Percentiles rank a stretch among this genome's conserved stretches.
phyloP scores from a whole-genome alignment of 2,113 vertebrate genomes.

The Tor tambroides region DNA sequence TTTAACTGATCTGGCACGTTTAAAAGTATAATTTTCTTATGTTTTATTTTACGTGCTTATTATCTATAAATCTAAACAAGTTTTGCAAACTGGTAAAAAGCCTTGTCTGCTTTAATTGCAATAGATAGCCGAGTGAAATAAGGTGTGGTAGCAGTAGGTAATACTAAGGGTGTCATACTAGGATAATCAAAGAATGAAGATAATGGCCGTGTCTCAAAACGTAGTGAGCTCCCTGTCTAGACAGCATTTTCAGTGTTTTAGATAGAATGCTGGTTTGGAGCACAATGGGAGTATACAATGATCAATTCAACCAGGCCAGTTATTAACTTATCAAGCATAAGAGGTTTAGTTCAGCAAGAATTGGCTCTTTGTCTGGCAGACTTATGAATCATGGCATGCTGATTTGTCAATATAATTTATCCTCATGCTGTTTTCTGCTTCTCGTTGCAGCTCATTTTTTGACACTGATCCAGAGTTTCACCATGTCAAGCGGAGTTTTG shows the following conservation, averaged over 20 bases:
- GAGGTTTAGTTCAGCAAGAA: constrained; percentile 32
- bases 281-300: constrained; percentile 7
- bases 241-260: neutral
- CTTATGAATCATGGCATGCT: neutral
- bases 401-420: constrained; percentile 32
- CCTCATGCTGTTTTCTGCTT: constrained; percentile 30
- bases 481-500: constrained; percentile 67
- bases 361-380: constrained; percentile 20
- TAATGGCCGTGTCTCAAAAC: neutral
- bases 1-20: neutral
- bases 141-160: neutral
- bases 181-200: neutral
- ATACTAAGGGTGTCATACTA: neutral
- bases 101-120: neutral
- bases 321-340: constrained; percentile 34
- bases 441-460: neutral
- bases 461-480: constrained; percentile 4
- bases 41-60: neutral
- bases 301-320: neutral
- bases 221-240: neutral
- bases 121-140: neutral
- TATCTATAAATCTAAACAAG: neutral
- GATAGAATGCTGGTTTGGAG: neutral
- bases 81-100: neutral
- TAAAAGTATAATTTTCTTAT: neutral